A percentile compares a stretch with the other conserved stretches of the same genome.
Evolutionary conservation across 2,797 vertebrate species (phyloP).

Genomic region (Gobio occitaniae): DNA sequence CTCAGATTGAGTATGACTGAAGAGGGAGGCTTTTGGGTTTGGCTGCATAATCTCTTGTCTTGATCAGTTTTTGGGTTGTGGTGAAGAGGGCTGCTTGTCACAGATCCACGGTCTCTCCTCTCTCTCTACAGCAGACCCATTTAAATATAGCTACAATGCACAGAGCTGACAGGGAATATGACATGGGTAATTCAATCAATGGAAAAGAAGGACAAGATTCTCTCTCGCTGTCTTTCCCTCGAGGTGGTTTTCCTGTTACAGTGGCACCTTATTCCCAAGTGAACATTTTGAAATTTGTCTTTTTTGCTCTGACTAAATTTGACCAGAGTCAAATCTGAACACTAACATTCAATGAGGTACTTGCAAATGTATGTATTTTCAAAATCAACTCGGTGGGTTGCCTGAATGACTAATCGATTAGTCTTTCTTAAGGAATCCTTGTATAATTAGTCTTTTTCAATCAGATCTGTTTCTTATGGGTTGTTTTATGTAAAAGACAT

Average conservation of each 20-base stretch:
- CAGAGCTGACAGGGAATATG: constrained; percentile 36
- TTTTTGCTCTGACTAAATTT: constrained; percentile 1
- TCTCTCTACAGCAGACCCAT: constrained; percentile 17
- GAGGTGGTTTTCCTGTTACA: constrained; percentile 1
- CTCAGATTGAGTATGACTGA: constrained; percentile 31
- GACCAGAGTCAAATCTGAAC: background rate
- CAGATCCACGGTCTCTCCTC: constrained; percentile 9
- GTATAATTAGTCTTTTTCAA: background rate
- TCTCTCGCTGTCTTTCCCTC: constrained; percentile 2
- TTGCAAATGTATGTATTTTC: background rate
- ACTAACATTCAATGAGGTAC: background rate
- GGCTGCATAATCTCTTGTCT: constrained; percentile 43
- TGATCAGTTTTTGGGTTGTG: constrained; percentile 46
- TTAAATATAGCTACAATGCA: constrained; percentile 36
- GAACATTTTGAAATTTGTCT: constrained; percentile 7
- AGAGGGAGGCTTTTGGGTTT: constrained; percentile 40
- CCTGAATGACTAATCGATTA: background rate
- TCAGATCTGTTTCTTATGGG: background rate
- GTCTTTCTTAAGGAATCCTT: background rate
- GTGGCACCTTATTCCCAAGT: background rate
- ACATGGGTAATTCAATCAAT: constrained; percentile 42
- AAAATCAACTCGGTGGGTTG: background rate
- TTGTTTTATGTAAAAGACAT: background rate
- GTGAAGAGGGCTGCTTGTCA: constrained; percentile 34
- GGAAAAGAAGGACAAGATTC: constrained; percentile 40